Evolutionary conservation across 2,888 invertebrate species (phyloP).

Genomic region (Nemoura dubitans): DNA sequence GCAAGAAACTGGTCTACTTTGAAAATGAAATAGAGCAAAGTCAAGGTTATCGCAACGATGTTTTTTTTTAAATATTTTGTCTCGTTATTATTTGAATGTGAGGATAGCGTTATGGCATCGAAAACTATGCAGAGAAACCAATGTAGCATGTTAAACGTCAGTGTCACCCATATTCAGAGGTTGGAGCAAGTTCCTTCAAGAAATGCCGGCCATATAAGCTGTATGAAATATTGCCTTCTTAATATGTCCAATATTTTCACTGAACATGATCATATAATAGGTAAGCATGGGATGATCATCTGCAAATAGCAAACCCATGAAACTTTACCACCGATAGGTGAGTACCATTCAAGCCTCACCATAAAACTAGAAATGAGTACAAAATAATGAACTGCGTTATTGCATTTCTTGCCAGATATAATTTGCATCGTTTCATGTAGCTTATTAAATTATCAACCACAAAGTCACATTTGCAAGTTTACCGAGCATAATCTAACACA

Average conservation of each 20-base stretch:
- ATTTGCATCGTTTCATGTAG: background rate
- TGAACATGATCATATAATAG: no score
- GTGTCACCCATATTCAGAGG: no score
- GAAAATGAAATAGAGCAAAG: background rate
- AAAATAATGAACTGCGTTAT: background rate
- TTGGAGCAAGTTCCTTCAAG: no score
- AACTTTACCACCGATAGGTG: background rate
- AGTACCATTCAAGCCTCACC: background rate
- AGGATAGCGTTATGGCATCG: no score
- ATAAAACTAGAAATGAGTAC: background rate
- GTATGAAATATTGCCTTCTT: background rate
- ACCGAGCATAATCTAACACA: no score
- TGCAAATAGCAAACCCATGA: background rate
- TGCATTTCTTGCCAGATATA: background rate
- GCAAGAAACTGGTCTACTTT: background rate
- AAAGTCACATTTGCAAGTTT: background rate
- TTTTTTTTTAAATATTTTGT: no score
- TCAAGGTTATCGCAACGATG: background rate
- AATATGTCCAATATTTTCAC: background rate
- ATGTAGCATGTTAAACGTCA: no score
- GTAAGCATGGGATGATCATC: no score
- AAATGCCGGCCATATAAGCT: no score
- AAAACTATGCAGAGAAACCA: no score
- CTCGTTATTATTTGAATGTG: no score
- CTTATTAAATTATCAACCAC: background rate